Evolutionary conservation across 2,888 invertebrate species (phyloP).

Genomic region (Teleogryllus oceanicus): DNA sequence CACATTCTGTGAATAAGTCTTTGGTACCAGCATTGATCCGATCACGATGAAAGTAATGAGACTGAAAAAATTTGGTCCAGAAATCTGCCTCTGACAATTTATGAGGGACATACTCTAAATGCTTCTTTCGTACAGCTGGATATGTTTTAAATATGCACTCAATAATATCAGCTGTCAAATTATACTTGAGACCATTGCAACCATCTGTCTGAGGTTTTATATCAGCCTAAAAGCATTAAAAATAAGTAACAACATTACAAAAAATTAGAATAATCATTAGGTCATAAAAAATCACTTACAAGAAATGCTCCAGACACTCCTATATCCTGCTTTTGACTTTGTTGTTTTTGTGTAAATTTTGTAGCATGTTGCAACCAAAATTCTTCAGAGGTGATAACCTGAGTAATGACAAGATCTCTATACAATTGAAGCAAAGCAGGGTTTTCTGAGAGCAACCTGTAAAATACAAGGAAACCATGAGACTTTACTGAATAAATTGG

Average conservation of each 20-base stretch:
- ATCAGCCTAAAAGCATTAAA: conserved; percentile 62
- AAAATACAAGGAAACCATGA: conserved; percentile 29
- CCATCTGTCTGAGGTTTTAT: conserved; percentile 97
- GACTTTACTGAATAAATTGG: background rate
- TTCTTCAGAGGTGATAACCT: conserved; percentile 93
- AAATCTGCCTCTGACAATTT: conserved; percentile 95
- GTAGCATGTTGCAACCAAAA: conserved; percentile 92
- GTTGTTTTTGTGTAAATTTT: conserved; percentile 67
- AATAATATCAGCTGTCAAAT: conserved; percentile 93
- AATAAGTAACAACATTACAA: background rate
- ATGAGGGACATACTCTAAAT: conserved; percentile 91
- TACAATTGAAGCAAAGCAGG: conserved; percentile 90
- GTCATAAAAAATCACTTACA: conserved; percentile 41
- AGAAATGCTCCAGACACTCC: conserved; percentile 69
- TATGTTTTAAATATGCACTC: conserved; percentile 99
- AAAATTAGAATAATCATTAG: too few relatives aligned
- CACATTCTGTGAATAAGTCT: conserved; percentile 97
- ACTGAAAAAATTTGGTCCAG: conserved; percentile 99
- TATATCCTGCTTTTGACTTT: conserved; percentile 75
- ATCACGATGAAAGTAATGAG: conserved; percentile 96
- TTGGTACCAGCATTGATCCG: conserved; percentile 84
- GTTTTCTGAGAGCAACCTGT: conserved; percentile 80
- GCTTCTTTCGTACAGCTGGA: conserved; percentile 96
- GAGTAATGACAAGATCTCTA: conserved; percentile 93
- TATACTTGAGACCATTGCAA: conserved; percentile 94